Conservation (phyloP, 2,888 invertebrate species). For the Tiliacea citrago region DNA sequence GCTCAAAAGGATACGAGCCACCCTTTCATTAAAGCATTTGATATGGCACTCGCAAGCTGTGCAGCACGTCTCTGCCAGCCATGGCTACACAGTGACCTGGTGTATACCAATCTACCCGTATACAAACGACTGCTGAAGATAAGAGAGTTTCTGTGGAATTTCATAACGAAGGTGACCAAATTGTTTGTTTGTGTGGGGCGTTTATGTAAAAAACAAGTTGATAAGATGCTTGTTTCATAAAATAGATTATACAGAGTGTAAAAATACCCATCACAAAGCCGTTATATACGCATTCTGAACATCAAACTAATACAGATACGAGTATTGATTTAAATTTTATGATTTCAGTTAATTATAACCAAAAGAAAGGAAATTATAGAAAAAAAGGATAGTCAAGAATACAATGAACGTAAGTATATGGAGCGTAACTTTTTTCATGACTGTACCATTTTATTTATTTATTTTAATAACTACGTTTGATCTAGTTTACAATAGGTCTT, state of each 20-base stretch:
- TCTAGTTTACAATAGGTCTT: background rate
- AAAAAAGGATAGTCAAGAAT: background rate
- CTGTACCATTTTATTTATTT: background rate
- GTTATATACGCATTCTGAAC: background rate
- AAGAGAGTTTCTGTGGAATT: slow-evolving; percentile 56
- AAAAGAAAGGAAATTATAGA: slow-evolving; percentile 27
- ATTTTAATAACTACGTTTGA: background rate
- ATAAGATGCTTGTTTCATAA: background rate
- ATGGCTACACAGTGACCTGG: slow-evolving; percentile 65
- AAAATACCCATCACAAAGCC: background rate
- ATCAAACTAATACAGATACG: background rate
- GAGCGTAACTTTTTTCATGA: background rate
- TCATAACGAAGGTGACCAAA: slow-evolving; percentile 52
- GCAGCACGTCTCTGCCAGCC: slow-evolving; percentile 62
- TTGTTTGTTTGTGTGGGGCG: background rate
- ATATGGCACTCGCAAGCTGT: background rate
- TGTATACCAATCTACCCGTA: slow-evolving; percentile 59
- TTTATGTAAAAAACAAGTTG: background rate
- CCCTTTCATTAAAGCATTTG: background rate
- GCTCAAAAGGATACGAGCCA: background rate
- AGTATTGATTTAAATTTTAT: background rate
- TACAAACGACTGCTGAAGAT: slow-evolving; percentile 38
- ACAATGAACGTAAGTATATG: slow-evolving; percentile 7
- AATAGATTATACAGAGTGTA: background rate
- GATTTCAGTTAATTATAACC: slow-evolving; percentile 31